Base-by-base conservation (phyloP, 2,113 vertebrate species). In the Poecilia latipinna region DNA sequence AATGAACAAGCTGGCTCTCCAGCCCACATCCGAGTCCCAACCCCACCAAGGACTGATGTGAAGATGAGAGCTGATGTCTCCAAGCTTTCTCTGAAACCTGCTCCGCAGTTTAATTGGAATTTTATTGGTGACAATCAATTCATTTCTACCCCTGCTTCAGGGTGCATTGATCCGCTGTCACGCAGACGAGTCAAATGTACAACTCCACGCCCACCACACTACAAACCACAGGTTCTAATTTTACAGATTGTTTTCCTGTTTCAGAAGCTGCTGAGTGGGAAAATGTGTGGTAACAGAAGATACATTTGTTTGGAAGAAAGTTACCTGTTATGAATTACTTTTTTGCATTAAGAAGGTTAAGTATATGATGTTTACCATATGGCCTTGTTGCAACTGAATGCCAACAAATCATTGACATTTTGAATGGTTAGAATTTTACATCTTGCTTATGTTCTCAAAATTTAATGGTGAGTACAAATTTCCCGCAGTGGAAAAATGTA, bases 51-150 rank as follows among this genome's bases (percentile, higher is more conserved):
- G 90, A 93, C 74, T 75, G 87, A 92, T 89, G 92, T 79, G 84
- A 84, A 83, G 83, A 92, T 88, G 89, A 93, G 88, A 82, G 86
- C 74, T 42, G 77, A 76, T 72, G 79, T 85, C 89, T 88, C 24
- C 0, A 48, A 85, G 74, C 80, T 86, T 86, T 89, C 89, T 90
- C 80, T 65, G 33, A 72, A 86, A 68, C 81, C 84, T 89, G 84
- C 92, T 94, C 83, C 73, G 89, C 90, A 90, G 86, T 93, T 91
- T 95, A 94, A 95, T 94, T 95, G 92, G 93, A 94, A 89, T 94
- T 94, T 94, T 94, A 95, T 94, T 93, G 90, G 91, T 87, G 84
- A 93, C 92, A 94, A 94, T 94, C 94, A 92, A 95, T 95, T 94
- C 76, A 91, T 94, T 93, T 94, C 89, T 86, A 82, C 87, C 90